Percentiles rank a stretch among this genome's conserved stretches.
Evolutionary conservation across 2,113 vertebrate genomes (phyloP).

Genomic region (Pipra filicauda): DNA sequence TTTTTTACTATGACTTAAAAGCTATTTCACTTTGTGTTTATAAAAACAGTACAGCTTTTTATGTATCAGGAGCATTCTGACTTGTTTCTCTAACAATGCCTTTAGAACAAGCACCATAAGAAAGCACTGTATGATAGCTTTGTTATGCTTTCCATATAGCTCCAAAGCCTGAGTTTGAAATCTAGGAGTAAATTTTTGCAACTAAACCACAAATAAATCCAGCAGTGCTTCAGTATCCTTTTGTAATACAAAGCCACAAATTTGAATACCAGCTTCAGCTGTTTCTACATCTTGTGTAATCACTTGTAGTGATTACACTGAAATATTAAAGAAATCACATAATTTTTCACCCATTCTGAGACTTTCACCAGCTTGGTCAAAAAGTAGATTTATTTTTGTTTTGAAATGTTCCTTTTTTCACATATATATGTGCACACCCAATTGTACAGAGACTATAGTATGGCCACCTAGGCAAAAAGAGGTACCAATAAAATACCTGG

Average conservation of each 20-base stretch:
- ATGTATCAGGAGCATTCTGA: background rate
- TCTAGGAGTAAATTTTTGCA: background rate
- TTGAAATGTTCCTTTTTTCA: background rate
- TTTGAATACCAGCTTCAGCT: background rate
- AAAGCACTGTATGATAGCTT: background rate
- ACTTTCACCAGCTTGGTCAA: background rate
- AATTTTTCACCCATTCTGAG: background rate
- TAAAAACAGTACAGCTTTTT: background rate
- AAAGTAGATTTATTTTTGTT: background rate
- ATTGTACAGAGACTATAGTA: background rate
- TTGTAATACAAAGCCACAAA: background rate
- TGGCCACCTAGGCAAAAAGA: background rate
- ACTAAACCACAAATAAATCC: background rate
- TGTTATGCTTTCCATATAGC: background rate
- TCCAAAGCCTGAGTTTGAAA: background rate
- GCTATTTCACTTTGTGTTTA: background rate
- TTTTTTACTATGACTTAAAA: background rate
- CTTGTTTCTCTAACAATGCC: constrained; percentile 17
- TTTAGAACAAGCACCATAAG: background rate
- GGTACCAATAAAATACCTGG: background rate
- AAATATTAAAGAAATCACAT: background rate
- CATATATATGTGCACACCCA: background rate
- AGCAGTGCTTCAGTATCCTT: background rate
- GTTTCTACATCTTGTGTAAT: background rate
- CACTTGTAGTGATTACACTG: background rate